Evolutionary conservation across 2,797 vertebrate genomes (phyloP).

Genomic region (Perodicticus potto): DNA sequence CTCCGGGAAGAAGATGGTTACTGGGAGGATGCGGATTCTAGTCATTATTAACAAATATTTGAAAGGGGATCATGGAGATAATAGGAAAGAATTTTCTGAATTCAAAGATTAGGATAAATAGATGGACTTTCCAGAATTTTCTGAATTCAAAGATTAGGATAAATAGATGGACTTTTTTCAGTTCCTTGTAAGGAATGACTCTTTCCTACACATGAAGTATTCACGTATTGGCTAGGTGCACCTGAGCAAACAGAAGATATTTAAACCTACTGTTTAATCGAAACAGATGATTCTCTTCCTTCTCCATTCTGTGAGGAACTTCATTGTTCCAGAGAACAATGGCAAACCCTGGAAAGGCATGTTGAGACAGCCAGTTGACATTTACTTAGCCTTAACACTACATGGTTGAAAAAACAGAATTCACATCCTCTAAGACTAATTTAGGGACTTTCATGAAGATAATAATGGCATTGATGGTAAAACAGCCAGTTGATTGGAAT

Average conservation of each 20-base stretch:
- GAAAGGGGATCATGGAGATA: neutral
- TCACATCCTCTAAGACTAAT: neutral
- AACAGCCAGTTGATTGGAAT: neutral
- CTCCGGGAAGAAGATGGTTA: neutral
- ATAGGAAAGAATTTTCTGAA: neutral
- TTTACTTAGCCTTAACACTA: slow-evolving; percentile 4
- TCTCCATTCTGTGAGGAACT: neutral
- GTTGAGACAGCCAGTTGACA: neutral
- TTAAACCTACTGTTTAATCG: neutral
- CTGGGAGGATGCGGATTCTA: neutral
- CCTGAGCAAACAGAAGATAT: neutral
- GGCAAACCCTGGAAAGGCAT: neutral
- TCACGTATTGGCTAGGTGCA: neutral
- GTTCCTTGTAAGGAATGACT: neutral
- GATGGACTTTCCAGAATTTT: neutral
- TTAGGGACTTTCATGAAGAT: neutral
- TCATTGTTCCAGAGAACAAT: neutral
- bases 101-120: neutral
- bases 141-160: neutral
- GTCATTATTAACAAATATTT: slow-evolving; percentile 1
- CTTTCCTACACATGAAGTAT: neutral
- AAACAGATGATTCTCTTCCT: neutral
- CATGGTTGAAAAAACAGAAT: neutral
- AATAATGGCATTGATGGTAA: neutral
- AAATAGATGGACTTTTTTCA: neutral